Conservation (phyloP, 2,888 invertebrate species). For the Dynastes maya region DNA sequence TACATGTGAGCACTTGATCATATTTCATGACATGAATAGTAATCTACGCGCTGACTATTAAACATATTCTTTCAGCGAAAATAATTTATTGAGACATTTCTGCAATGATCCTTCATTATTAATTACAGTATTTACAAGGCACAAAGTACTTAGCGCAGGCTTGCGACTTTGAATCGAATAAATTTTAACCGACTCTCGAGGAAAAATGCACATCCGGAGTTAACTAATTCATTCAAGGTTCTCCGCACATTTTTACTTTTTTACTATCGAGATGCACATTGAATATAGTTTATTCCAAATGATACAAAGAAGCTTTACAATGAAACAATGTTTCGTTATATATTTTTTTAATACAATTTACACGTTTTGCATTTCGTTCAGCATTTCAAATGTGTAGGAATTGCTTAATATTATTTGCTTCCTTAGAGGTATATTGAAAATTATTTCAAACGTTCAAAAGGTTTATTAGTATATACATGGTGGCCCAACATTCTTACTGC, state of each 20-base stretch:
- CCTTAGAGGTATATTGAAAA: too few species aligned
- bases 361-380: too few species aligned
- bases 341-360: too few species aligned
- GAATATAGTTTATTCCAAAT: not conserved
- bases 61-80: constrained; percentile 30
- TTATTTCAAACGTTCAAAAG: too few species aligned
- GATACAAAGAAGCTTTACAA: too few species aligned
- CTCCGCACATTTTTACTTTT: not conserved
- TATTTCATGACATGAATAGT: constrained; percentile 40
- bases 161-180: constrained; percentile 22
- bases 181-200: constrained; percentile 14
- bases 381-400: too few species aligned
- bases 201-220: constrained; percentile 25
- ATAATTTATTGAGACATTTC: constrained; percentile 34
- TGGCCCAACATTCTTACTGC: too few species aligned
- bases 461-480: too few species aligned
- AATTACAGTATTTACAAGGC: constrained; percentile 36
- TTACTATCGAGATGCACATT: not conserved
- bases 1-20: constrained; percentile 26
- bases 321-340: too few species aligned
- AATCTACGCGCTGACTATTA: constrained; percentile 1
- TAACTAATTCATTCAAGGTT: constrained; percentile 21
- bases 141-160: constrained; percentile 13
- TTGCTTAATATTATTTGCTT: too few species aligned
- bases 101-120: constrained; percentile 36